Evolutionary conservation across 2,797 vertebrate species (phyloP), one percentile per base, ranked within the genome.

Genomic region (Aplochiton taeniatus): DNA sequence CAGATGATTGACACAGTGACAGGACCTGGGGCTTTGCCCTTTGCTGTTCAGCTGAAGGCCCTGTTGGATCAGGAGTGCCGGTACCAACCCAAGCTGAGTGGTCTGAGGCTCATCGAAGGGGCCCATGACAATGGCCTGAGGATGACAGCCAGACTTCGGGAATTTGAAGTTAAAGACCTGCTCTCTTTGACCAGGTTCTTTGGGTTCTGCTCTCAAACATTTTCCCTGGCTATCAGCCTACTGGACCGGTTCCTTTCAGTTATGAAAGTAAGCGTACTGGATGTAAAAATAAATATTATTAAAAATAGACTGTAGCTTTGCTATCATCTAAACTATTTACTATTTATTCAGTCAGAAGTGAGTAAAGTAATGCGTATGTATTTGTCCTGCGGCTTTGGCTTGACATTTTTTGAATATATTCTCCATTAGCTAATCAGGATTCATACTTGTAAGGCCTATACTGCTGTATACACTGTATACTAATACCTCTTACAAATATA

Each of bases 141-240:
- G 45, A 95, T 98, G 96, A 98, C 96, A 0, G 79, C 90, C 1
- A 93, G 90, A 57, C 88, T 98, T 18, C 83, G 97, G 45, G 97
- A 98, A 83, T 94, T 96, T 65, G 93, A 98, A 85, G 96, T 98
- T 68, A 96, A 95, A 69, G 95, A 99, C 73, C 93, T 99, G 48
- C 96, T 98, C 14, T 97, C 95, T 59, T 83, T 98, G 60, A 95
- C 93, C 65, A 94, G 96, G 52, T 99, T 98, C 90, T 98, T 99
- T 11, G 96, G 96, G 61, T 98, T 98, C 72, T 90, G 79, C 64
- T 92, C 95, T 0, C 96, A 98, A 78, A 96, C 95, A 0, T 98
- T 98, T 88, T 98, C 95, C 0, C 82, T 98, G 31, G 92, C 95
- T 52, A 92, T 97, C 83, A 98, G 93, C 90, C 81, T 96, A 65